A percentile compares a stretch with the other conserved stretches of the same genome.
phyloP scores from a whole-genome alignment of 2,888 invertebrate genomes.

The Drosophila fungiperda region DNA sequence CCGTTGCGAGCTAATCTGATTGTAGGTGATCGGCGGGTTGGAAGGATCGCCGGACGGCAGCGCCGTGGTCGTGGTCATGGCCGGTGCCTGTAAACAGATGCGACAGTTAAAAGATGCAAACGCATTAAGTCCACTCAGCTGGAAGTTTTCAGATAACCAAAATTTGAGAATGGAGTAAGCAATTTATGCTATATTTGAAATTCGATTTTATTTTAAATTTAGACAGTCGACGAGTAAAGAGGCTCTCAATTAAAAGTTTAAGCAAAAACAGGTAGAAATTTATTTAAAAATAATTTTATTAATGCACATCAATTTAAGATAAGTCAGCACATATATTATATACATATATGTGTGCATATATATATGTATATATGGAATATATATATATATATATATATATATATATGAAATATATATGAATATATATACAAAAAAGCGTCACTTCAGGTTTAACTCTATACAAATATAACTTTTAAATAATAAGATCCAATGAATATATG shows the following conservation, averaged over 20 bases:
- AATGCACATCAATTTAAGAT: neutral
- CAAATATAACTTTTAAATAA: too few species aligned
- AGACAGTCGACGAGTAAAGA: neutral
- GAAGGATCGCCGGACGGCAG: slow-evolving; percentile 67
- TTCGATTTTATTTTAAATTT: neutral
- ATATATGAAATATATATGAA: too few species aligned
- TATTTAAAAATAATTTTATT: neutral
- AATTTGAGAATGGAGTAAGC: slow-evolving; percentile 1
- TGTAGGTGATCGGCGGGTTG: slow-evolving; percentile 82
- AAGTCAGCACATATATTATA: neutral
- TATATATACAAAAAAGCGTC: too few species aligned
- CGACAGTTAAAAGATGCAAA: neutral
- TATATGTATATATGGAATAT: too few species aligned
- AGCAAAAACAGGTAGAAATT: too few species aligned
- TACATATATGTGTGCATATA: too few species aligned
- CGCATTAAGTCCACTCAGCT: slow-evolving; percentile 16
- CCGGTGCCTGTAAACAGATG: slow-evolving; percentile 56
- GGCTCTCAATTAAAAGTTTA: neutral
- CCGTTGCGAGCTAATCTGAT: slow-evolving; percentile 84
- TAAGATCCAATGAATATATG: too few species aligned
- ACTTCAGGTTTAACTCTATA: too few species aligned
- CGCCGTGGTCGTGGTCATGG: slow-evolving; percentile 62
- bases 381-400: too few species aligned
- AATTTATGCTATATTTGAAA: slow-evolving; percentile 1
- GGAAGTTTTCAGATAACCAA: slow-evolving; percentile 18